Evolutionary conservation across 2,888 invertebrate genomes (phyloP), one percentile per base, ranked within the genome.

Genomic region (Eupithecia abbreviata): DNA sequence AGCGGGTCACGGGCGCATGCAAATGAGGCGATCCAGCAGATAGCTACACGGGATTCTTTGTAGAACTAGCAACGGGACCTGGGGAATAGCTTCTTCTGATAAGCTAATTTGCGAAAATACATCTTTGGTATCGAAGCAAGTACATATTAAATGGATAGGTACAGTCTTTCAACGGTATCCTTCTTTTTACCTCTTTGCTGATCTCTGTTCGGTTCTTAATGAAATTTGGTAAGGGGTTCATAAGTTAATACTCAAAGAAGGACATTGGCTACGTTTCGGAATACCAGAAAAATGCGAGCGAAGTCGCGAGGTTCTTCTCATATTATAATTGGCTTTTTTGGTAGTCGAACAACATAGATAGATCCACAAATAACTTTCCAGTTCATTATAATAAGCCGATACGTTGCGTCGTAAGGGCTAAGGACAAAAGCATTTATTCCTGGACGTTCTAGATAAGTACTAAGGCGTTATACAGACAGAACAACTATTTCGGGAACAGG

Each of bases 1-100:
- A 91, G 67, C 88, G 84, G 93, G 93, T 93, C 93, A 93, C 89
- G 93, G 91, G 87, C 92, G 87, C 84, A 92, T 92, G 92, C 92
- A 91, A 92, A 91, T 92, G 85, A 90, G 86, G 84, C 84, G 90
- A 89, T 88, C 88, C 87, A 85, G 91, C 89, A 85, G 90, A 90
- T 89, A 88, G 81, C 78, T 71, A 73, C 55, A 79, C 71, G 74
- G 76, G 75, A 78, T 79, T 79, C 76, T 79, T 72, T 77, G 71
- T 71, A 71, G 55, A 65, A 72, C 74, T 72, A 58, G 72, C 74
- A 75, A 75, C 72, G 75, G 73, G 51, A 73, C 77, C 30, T 55
- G 9, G 69, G 69, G 10, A n/a, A 45, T 10, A 10, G n/a, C 67
- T 68, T 15, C 15, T 45, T 68, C 4, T 10, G 43, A 68, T 45